Conservation (phyloP, 2,113 vertebrate species). For the Himantopus leucocephalus region DNA sequence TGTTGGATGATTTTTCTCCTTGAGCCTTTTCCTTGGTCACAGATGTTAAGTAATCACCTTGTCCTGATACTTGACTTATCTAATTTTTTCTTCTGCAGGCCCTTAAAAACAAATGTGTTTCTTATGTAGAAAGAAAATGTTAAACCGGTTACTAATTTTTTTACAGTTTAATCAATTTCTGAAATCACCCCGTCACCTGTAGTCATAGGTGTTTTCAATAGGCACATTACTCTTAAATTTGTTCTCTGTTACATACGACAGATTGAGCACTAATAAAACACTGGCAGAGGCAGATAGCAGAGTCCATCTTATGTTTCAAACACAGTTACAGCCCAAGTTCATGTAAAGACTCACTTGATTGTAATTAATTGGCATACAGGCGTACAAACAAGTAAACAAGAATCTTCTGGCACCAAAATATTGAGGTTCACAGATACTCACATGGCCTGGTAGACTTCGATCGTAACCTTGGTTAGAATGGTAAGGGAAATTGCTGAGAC, state of each 20-base stretch:
- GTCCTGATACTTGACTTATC: slow-evolving; percentile 77
- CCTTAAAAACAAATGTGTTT: slow-evolving; percentile 71
- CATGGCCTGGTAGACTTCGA: neutral
- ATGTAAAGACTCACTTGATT: slow-evolving; percentile 22
- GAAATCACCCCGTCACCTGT: slow-evolving; percentile 59
- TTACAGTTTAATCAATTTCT: slow-evolving; percentile 67
- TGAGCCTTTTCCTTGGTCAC: slow-evolving; percentile 83
- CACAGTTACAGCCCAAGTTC: neutral
- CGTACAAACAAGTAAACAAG: neutral
- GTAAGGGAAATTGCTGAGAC: neutral
- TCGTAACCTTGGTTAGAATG: neutral
- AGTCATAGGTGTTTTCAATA: slow-evolving; percentile 63
- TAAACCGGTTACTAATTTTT: slow-evolving; percentile 68
- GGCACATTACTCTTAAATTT: slow-evolving; percentile 45
- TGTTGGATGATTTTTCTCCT: slow-evolving; percentile 80
- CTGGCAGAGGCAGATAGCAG: neutral
- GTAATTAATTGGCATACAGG: neutral
- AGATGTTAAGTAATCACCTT: slow-evolving; percentile 85
- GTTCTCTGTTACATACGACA: neutral
- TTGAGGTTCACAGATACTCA: neutral
- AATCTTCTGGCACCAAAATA: neutral
- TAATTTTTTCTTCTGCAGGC: slow-evolving; percentile 62
- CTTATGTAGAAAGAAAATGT: slow-evolving; percentile 67
- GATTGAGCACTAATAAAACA: slow-evolving; percentile 55
- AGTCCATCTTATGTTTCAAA: slow-evolving; percentile 27